phyloP scores from a whole-genome alignment of 92 coral and sea anemone genomes.

The Porites rus region DNA sequence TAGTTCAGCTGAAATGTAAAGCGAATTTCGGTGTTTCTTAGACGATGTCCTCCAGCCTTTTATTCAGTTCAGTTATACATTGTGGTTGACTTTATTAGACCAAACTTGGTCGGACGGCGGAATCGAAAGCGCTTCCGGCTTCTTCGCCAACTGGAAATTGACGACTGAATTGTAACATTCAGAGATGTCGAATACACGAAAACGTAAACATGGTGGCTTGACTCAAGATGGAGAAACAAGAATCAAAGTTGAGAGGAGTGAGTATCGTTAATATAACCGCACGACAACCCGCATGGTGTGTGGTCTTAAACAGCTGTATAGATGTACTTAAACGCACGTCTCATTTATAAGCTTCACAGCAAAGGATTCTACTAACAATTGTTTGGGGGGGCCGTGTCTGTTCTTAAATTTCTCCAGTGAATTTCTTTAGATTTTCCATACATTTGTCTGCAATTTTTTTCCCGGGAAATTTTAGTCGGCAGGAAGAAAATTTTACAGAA shows the following conservation, averaged over 20 bases:
- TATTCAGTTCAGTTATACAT: background rate
- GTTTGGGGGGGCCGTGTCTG: too few species aligned
- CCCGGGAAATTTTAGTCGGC: too few species aligned
- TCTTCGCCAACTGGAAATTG: background rate
- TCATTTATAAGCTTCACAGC: too few species aligned
- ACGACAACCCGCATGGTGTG: background rate
- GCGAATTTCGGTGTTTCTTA: background rate
- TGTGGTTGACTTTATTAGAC: background rate
- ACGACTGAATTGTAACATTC: background rate
- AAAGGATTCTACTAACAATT: too few species aligned
- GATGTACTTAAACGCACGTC: too few species aligned
- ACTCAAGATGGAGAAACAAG: background rate
- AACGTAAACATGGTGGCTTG: conserved; percentile 18
- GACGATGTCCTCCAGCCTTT: background rate
- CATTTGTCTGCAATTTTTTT: too few species aligned
- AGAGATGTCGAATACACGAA: conserved; percentile 12
- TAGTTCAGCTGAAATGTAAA: background rate
- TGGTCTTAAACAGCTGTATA: background rate
- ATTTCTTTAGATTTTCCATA: too few species aligned
- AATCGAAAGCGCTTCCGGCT: background rate
- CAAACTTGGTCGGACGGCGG: background rate
- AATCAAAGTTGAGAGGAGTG: conserved; percentile 32
- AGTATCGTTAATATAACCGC: background rate
- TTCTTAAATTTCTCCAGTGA: too few species aligned
- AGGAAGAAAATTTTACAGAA: too few species aligned